These are phyloP conservation scores for Pleuronectes platessa DNA, from an alignment of 2,113 vertebrate species.

Conservation along the genomic window DNA sequence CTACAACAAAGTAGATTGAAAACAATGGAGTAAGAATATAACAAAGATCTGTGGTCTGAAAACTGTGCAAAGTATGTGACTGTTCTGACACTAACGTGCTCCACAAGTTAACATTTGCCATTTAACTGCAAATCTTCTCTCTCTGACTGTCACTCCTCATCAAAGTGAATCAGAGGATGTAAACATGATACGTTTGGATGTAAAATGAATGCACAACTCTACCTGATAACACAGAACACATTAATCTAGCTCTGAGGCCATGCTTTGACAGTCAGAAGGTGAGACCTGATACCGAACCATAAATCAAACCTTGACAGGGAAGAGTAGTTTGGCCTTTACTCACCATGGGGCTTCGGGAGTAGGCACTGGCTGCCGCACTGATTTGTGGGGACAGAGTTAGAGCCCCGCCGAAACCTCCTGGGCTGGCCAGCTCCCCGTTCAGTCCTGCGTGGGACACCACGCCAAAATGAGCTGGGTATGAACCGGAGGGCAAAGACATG, in stretches of 20 bases:
- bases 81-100: not conserved
- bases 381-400: constrained; percentile 90
- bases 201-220: constrained; percentile 12
- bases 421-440: constrained; percentile 86
- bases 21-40: too few species aligned
- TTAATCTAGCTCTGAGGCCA: constrained; percentile 32
- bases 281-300: constrained; percentile 24
- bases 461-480: constrained; percentile 87
- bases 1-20: not conserved
- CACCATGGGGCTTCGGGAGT: constrained; percentile 88
- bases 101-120: not conserved
- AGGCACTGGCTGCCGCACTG: constrained; percentile 84
- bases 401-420: constrained; percentile 85
- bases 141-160: not conserved
- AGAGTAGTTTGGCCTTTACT: constrained; percentile 50
- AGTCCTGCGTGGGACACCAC: constrained; percentile 87
- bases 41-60: too few species aligned
- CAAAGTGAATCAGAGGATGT: constrained; percentile 27
- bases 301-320: constrained; percentile 52
- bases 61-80: too few species aligned
- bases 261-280: constrained; percentile 28
- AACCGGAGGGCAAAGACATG: constrained; percentile 83
- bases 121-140: not conserved
- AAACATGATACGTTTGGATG: constrained; percentile 24
- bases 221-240: constrained; percentile 17